Base-by-base conservation (phyloP, 2,797 vertebrate genomes). In the Sebastes hubbsi region DNA sequence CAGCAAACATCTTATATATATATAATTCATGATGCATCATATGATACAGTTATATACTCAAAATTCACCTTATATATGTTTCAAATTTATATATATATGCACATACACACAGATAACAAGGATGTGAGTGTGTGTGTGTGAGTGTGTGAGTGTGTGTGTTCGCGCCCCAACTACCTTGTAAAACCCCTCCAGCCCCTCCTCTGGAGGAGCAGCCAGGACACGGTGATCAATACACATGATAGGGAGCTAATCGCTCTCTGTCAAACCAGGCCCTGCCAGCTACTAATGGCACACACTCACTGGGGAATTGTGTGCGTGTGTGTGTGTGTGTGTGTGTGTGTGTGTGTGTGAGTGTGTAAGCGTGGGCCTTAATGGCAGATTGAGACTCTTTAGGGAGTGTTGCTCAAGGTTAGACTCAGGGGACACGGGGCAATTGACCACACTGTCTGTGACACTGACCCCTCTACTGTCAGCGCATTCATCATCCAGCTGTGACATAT, bases 221-320 rank as follows among this genome's bases (percentile, higher is more conserved):
- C 75, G 12, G 84, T 94, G 94, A 95, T 95, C 95, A 94, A 95
- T 95, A 95, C 94, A 94, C 90, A 94, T 95, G 94, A 95, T 95
- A 95, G 93, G 93, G 92, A 94, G 93, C 94, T 95, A 95, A 95
- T 95, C 93, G 91, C 92, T 95, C 95, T 95, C 92, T 95, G 95
- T 95, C 94, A 94, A 90, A 87, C 85, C 80, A 68, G 74, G 78
- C 80, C 81, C 86, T 91, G 92, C 93, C 90, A 91, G 93, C 88
- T 87, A 91, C 94, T 95, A 95, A 95, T 95, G 93, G 91, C 93
- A 89, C 91, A 93, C 80, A 75, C 85, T 91, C 91, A 89, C 85
- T 66, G 25, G 87, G 88, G 87, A 91, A 30, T 16, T 46, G 42
- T 82, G 80, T 30, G 49, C 42, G 13, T 42, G 34, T 6, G 62